These are phyloP conservation scores for Ceryle rudis DNA, from an alignment of 2,797 vertebrate genomes.

Conservation along the genomic window DNA sequence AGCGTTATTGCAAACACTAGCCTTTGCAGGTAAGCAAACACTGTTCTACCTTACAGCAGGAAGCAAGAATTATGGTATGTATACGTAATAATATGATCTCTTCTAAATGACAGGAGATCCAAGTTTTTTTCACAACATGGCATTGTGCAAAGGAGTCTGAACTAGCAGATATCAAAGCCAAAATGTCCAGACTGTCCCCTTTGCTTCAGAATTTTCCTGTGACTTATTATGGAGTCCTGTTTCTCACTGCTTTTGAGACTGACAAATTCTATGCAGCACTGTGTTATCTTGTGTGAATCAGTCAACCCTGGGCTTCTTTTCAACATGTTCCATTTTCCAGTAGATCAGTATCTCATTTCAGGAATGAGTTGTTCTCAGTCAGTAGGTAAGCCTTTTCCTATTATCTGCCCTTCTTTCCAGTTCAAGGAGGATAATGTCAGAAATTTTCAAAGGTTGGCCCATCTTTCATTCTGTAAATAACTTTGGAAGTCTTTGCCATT, in stretches of 20 bases:
- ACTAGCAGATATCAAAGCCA: not conserved
- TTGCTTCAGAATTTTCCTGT: not conserved
- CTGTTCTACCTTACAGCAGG: not conserved
- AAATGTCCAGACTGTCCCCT: not conserved
- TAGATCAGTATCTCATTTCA: not conserved
- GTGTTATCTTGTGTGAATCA: not conserved
- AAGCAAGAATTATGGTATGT: not conserved
- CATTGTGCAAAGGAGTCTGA: not conserved
- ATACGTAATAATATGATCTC: not conserved
- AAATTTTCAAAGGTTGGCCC: too few relatives aligned
- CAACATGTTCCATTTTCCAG: not conserved
- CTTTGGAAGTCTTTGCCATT: too few relatives aligned
- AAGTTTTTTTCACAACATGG: not conserved
- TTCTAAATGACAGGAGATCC: not conserved
- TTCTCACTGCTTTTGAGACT: not conserved
- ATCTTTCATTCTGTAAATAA: too few relatives aligned
- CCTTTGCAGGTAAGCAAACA: not conserved
- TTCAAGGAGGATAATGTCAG: too few relatives aligned
- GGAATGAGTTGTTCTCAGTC: too few relatives aligned
- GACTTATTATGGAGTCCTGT: not conserved
- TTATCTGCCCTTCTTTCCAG: too few relatives aligned
- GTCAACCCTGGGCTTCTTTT: not conserved
- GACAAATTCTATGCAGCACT: not conserved
- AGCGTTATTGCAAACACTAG: not conserved
- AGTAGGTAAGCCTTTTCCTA: too few relatives aligned